These are phyloP conservation scores for Euphydryas editha DNA, from an alignment of 2,888 invertebrate species.

Conservation along the genomic window DNA sequence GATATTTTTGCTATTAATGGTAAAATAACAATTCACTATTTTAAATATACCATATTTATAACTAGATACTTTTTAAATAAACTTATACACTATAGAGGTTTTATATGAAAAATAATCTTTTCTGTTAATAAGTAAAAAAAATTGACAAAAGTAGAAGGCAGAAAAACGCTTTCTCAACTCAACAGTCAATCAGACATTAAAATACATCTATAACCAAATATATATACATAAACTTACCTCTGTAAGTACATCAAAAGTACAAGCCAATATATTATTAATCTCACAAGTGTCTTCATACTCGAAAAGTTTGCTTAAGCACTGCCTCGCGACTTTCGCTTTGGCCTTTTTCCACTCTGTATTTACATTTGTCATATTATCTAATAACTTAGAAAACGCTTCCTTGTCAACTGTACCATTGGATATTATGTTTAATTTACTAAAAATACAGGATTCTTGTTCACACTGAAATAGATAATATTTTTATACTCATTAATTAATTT, in stretches of 20 bases:
- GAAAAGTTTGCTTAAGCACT: slow-evolving; percentile 57
- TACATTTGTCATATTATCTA: slow-evolving; percentile 61
- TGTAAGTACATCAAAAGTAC: slow-evolving; percentile 69
- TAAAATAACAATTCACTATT: too few species aligned
- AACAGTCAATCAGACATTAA: background rate
- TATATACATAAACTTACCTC: slow-evolving; percentile 57
- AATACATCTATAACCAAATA: background rate
- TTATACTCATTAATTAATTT: background rate
- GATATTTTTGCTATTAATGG: too few species aligned
- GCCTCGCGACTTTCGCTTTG: slow-evolving; percentile 63
- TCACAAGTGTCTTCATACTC: slow-evolving; percentile 62
- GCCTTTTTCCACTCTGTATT: slow-evolving; percentile 65
- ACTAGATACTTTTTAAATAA: too few species aligned
- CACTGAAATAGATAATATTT: slow-evolving; percentile 55
- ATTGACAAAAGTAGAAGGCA: too few species aligned
- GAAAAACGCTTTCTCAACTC: too few species aligned
- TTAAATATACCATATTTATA: too few species aligned
- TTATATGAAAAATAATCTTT: too few species aligned
- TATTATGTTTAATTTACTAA: slow-evolving; percentile 60
- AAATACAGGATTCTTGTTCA: slow-evolving; percentile 65
- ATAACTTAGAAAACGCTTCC: slow-evolving; percentile 59
- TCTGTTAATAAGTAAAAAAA: too few species aligned
- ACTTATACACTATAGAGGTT: too few species aligned
- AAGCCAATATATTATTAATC: slow-evolving; percentile 66
- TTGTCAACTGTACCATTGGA: slow-evolving; percentile 55